These are phyloP conservation scores for Parascotia fuliginaria DNA, from an alignment of 2,888 invertebrate species.

Conservation along the genomic window DNA sequence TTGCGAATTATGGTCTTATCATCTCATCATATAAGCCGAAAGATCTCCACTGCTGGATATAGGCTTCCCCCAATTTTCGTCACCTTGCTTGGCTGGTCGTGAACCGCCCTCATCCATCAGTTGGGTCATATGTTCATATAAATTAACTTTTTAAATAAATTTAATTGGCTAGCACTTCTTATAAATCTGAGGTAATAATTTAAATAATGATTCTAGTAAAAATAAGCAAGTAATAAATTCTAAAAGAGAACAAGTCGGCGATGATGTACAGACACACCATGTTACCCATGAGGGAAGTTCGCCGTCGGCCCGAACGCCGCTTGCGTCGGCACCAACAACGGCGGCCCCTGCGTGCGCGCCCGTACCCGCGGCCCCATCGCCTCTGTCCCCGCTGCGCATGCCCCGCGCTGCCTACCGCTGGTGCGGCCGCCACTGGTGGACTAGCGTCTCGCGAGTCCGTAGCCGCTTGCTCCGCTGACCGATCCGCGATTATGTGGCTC, in stretches of 20 bases:
- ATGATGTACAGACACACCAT: slow-evolving; percentile 79
- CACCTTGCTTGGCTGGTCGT: no score
- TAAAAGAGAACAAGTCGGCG: slow-evolving; percentile 65
- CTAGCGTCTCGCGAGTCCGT: slow-evolving; percentile 44
- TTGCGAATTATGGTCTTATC: no score
- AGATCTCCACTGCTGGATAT: no score
- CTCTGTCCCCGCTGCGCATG: slow-evolving; percentile 54
- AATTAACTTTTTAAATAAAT: no score
- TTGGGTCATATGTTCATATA: no score
- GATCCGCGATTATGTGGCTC: slow-evolving; percentile 76
- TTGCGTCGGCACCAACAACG: slow-evolving; percentile 79
- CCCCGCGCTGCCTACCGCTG: slow-evolving; percentile 47
- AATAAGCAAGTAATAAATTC: background rate
- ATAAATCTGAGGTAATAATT: no score
- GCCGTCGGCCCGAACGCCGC: slow-evolving; percentile 77
- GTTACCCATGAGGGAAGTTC: slow-evolving; percentile 81
- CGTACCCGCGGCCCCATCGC: slow-evolving; percentile 71
- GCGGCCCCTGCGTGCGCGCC: slow-evolving; percentile 66
- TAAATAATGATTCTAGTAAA: background rate
- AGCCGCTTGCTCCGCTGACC: slow-evolving; percentile 66
- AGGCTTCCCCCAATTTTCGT: no score
- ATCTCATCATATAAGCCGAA: no score
- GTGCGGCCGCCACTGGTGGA: slow-evolving; percentile 26
- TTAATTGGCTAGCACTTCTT: no score
- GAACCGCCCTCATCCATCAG: no score